phyloP scores from a whole-genome alignment of 2,113 vertebrate genomes.

The Erythrolamprus reginae region DNA sequence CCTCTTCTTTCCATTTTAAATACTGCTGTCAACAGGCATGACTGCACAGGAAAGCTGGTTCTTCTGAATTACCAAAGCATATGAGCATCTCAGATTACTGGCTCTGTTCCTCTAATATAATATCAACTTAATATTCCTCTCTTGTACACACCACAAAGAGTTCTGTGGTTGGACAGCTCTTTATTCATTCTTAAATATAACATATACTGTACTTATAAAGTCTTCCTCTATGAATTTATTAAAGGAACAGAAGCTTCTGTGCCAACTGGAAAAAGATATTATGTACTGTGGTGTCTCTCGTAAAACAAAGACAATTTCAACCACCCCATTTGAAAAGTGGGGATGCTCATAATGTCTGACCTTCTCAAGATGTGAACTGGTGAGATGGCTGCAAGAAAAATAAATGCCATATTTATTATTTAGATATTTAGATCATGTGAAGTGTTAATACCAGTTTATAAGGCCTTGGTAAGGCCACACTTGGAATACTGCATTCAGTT shows the following conservation, averaged over 20 bases:
- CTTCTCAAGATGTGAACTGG: background rate
- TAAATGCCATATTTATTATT: background rate
- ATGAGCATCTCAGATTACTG: background rate
- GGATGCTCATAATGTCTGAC: rapidly evolving
- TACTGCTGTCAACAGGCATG: background rate
- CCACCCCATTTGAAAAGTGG: background rate
- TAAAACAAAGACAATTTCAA: rapidly evolving
- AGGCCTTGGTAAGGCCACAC: too few species aligned
- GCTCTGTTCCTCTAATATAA: background rate
- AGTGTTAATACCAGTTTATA: too few species aligned
- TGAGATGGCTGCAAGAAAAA: background rate
- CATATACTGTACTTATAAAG: background rate
- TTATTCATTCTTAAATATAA: background rate
- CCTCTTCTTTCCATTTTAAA: background rate
- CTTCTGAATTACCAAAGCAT: background rate
- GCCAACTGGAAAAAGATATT: background rate
- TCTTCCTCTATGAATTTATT: background rate
- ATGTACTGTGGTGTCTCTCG: background rate
- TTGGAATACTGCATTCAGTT: too few species aligned
- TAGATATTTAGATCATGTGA: too few species aligned
- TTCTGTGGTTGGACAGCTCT: background rate
- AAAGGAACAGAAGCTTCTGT: background rate
- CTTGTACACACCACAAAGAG: background rate
- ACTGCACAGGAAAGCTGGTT: conserved; percentile 1
- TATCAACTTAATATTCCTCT: background rate